Conservation (phyloP, 2,113 vertebrate species). For the Lycaon pictus region DNA sequence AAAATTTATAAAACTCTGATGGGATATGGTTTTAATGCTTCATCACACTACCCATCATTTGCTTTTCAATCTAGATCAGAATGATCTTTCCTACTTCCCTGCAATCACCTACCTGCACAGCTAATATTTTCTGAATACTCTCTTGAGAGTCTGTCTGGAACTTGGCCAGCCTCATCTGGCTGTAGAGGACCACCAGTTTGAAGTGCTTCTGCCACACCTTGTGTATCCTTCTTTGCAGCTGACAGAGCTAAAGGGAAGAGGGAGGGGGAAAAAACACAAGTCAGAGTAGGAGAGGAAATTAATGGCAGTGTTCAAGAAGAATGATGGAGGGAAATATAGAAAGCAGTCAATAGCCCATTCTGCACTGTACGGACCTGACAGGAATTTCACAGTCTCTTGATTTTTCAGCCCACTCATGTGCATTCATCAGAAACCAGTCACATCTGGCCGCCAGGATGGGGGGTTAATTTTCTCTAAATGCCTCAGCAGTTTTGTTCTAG, state of each 20-base stretch:
- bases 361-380: slow-evolving; percentile 98
- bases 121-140: slow-evolving; percentile 96
- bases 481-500: slow-evolving; percentile 99
- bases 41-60: slow-evolving; percentile 92
- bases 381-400: slow-evolving; percentile 99
- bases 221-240: slow-evolving; percentile 92
- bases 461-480: slow-evolving; percentile 99
- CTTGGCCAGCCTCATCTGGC: slow-evolving; percentile 92
- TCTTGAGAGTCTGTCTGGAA: slow-evolving; percentile 95
- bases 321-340: slow-evolving; percentile 99
- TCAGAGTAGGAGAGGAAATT: slow-evolving; percentile 98
- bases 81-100: slow-evolving; percentile 88
- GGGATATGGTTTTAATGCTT: slow-evolving; percentile 91
- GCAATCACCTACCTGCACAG: slow-evolving; percentile 96
- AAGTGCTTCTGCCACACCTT: slow-evolving; percentile 89
- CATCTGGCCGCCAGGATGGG: slow-evolving; percentile 99
- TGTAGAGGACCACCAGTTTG: slow-evolving; percentile 90
- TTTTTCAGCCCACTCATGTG: slow-evolving; percentile 99
- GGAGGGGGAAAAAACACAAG: slow-evolving; percentile 91
- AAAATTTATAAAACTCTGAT: slow-evolving; percentile 92
- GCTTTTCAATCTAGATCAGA: slow-evolving; percentile 92
- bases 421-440: slow-evolving; percentile 99
- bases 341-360: slow-evolving; percentile 99
- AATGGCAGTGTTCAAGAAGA: slow-evolving; percentile 99
- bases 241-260: slow-evolving; percentile 90